phyloP scores from a whole-genome alignment of 1,140 invertebrate species.

The Macrobrachium nipponense region DNA sequence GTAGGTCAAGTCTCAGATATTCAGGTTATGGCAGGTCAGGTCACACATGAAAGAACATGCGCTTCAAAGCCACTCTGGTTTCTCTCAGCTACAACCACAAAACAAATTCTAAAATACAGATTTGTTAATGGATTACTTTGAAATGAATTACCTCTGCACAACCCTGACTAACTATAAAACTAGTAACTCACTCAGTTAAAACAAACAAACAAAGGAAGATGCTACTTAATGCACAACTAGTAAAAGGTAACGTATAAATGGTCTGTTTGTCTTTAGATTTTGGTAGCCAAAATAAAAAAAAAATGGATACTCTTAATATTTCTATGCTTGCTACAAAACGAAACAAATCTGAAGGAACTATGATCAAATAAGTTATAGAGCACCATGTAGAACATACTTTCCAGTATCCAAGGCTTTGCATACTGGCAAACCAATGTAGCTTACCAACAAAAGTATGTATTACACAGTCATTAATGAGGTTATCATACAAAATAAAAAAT shows the following conservation, averaged over 20 bases:
- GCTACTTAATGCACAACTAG: slow-evolving; percentile 54
- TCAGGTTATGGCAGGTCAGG: slow-evolving; percentile 20
- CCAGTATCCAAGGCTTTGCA: no score
- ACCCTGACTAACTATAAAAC: slow-evolving; percentile 56
- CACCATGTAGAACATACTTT: no score
- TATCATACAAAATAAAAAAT: not conserved
- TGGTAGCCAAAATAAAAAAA: not conserved
- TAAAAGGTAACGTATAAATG: slow-evolving; percentile 7
- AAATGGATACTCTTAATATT: not conserved
- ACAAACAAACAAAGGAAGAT: slow-evolving; percentile 58
- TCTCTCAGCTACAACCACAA: slow-evolving; percentile 54
- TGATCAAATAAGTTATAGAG: no score
- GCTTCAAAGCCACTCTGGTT: slow-evolving; percentile 55
- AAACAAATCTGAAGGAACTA: no score
- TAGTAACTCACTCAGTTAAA: slow-evolving; percentile 61
- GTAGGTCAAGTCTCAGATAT: not conserved
- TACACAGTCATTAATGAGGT: no score
- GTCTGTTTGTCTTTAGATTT: slow-evolving; percentile 1
- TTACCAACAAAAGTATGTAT: slow-evolving; percentile 12
- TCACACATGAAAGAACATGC: slow-evolving; percentile 57
- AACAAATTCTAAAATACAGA: slow-evolving; percentile 18
- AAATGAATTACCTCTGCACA: slow-evolving; percentile 50
- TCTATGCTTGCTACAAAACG: not conserved
- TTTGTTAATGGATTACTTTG: slow-evolving; percentile 26
- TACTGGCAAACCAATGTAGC: slow-evolving; percentile 5